phyloP scores from a whole-genome alignment of 2,888 invertebrate species.

The Bibio marci region DNA sequence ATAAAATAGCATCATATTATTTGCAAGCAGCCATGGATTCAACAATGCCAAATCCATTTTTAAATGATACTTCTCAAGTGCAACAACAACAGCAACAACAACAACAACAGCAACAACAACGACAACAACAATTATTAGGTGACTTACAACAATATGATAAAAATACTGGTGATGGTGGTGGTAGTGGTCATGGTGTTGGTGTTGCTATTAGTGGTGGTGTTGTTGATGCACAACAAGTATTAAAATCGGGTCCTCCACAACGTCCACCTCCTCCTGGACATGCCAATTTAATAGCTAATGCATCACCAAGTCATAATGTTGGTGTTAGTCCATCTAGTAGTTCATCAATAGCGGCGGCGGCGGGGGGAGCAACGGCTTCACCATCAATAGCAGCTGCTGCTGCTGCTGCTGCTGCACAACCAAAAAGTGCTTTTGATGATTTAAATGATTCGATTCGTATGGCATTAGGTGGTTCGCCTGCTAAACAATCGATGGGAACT shows the following conservation, averaged over 20 bases:
- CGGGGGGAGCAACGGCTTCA: constrained; percentile 11
- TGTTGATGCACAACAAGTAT: constrained; percentile 1
- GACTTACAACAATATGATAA: constrained; percentile 7
- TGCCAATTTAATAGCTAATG: constrained; percentile 1
- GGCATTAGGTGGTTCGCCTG: constrained; percentile 37
- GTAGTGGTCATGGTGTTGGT: constrained; percentile 1
- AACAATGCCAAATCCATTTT: constrained; percentile 27
- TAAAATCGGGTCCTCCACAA: constrained; percentile 18
- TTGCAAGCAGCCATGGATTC: constrained; percentile 14
- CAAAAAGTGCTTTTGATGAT: constrained; percentile 47
- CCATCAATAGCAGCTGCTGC: constrained; percentile 10
- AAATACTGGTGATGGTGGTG: constrained; percentile 4
- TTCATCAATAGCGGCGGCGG: neutral
- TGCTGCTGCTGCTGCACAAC: constrained; percentile 18
- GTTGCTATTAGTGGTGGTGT: constrained; percentile 4
- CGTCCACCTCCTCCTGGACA: constrained; percentile 30
- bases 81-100: constrained; percentile 6
- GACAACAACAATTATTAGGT: constrained; percentile 1
- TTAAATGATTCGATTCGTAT: constrained; percentile 50
- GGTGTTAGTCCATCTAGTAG: neutral
- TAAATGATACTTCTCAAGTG: constrained; percentile 15
- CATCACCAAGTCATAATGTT: neutral
- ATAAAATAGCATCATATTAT: constrained; percentile 8
- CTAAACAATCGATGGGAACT: constrained; percentile 4
- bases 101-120: constrained; percentile 9